Evolutionary conservation across 2,113 vertebrate genomes (phyloP).

Genomic region (Plestiodon gilberti): DNA sequence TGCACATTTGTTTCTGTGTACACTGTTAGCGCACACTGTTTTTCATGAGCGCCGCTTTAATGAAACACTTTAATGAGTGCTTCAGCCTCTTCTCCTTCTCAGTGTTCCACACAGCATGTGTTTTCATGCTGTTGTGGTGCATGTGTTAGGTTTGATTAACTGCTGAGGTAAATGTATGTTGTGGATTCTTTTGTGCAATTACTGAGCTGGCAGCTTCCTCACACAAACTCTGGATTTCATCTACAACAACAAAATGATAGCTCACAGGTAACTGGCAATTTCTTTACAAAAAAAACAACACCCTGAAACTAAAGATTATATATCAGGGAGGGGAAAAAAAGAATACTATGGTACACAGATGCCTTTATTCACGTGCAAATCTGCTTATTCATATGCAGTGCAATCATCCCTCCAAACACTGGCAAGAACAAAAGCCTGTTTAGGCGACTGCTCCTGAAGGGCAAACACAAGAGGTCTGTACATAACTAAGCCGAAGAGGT

Average conservation of each 20-base stretch:
- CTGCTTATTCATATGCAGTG: background rate
- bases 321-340: background rate
- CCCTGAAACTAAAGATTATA: background rate
- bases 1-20: background rate
- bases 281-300: background rate
- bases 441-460: background rate
- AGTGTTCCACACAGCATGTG: background rate
- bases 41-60: background rate
- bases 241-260: background rate
- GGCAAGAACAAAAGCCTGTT: background rate
- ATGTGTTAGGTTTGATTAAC: background rate
- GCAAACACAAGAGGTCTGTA: constrained; percentile 9
- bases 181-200: background rate
- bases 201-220: background rate
- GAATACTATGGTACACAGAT: background rate
- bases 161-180: background rate
- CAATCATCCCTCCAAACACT: background rate
- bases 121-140: background rate
- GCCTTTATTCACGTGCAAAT: background rate
- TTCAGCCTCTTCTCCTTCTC: background rate
- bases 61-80: background rate
- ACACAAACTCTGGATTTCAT: background rate
- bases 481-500: background rate
- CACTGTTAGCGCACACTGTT: background rate
- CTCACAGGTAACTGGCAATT: background rate